phyloP scores from a whole-genome alignment of 2,113 vertebrate genomes.

The Emberiza fucata region DNA sequence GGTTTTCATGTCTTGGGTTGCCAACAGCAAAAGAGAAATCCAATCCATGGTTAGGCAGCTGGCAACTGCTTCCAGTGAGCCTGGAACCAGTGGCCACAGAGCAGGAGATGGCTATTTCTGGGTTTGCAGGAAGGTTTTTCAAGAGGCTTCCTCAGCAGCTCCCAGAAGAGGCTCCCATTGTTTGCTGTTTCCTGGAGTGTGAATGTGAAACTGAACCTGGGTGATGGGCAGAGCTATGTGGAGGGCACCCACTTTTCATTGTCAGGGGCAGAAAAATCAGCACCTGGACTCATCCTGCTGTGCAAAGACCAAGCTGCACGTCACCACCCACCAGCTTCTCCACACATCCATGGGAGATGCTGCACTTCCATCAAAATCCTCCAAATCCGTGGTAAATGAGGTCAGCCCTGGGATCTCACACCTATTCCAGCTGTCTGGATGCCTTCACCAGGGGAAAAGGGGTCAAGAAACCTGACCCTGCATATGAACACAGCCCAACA shows the following conservation, averaged over 20 bases:
- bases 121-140: not conserved
- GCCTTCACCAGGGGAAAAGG: not conserved
- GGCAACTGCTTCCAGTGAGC: not conserved
- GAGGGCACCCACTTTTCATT: not conserved
- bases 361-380: not conserved
- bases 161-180: not conserved
- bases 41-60: not conserved
- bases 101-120: not conserved
- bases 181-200: rapidly evolving
- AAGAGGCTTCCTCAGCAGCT: not conserved
- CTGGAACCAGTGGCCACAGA: not conserved
- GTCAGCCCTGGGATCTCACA: not conserved
- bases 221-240: not conserved
- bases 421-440: not conserved
- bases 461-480: not conserved
- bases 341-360: not conserved
- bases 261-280: not conserved
- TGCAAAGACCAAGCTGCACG: not conserved
- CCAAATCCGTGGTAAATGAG: rapidly evolving
- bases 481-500: not conserved
- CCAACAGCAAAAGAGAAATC: not conserved
- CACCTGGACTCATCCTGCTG: not conserved
- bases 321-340: not conserved
- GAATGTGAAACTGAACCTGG: rapidly evolving
- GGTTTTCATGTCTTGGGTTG: not conserved